Conservation (phyloP, 2,113 vertebrate species). For the Chaenogobius annularis region DNA sequence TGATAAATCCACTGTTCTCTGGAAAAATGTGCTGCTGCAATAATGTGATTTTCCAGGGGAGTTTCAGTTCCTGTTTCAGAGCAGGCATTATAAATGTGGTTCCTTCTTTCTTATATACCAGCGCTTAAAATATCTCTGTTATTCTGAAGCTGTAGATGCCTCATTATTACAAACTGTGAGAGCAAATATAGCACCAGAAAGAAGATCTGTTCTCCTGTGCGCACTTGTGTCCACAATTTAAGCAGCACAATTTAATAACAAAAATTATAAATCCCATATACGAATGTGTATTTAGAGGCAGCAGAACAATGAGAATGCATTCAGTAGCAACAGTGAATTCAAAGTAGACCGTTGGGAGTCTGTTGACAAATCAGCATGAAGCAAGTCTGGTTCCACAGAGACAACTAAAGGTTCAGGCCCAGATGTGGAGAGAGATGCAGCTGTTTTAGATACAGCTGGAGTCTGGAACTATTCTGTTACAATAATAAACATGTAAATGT, state of each 20-base stretch:
- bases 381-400: neutral
- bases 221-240: neutral
- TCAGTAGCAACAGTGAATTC: neutral
- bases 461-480: neutral
- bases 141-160: neutral
- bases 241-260: neutral
- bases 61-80: neutral
- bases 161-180: neutral
- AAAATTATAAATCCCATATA: neutral
- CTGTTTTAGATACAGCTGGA: neutral
- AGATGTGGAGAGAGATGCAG: neutral
- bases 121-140: neutral
- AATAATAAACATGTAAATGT: neutral
- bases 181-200: neutral
- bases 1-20: neutral
- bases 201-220: too few species aligned
- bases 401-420: neutral
- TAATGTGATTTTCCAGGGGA: neutral
- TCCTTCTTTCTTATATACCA: neutral
- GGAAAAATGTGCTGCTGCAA: neutral
- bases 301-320: neutral
- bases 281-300: neutral
- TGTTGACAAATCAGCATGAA: neutral
- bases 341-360: neutral
- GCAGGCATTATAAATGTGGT: neutral